Evolutionary conservation across 2,113 vertebrate species (phyloP).

Genomic region (Phaethon lepturus): DNA sequence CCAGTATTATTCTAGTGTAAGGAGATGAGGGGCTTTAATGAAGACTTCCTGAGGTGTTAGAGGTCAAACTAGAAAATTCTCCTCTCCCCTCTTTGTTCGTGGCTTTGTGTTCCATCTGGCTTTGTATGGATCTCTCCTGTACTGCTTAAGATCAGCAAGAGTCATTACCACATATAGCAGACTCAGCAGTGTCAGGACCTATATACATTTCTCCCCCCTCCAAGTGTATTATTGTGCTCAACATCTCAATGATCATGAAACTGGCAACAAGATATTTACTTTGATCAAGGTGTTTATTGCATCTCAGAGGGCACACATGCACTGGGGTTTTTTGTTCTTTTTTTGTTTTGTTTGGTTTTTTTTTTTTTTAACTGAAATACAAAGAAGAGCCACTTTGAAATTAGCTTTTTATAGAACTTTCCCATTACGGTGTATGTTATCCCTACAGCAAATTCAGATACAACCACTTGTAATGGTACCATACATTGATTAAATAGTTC

Average conservation of each 20-base stretch:
- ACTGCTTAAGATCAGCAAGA: neutral
- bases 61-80: neutral
- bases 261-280: slow-evolving; percentile 73
- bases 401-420: slow-evolving; percentile 79
- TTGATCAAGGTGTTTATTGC: slow-evolving; percentile 98
- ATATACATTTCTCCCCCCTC: neutral
- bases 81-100: neutral
- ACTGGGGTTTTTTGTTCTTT: slow-evolving; percentile 77
- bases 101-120: neutral
- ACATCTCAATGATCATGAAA: slow-evolving; percentile 31
- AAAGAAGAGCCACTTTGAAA: slow-evolving; percentile 91
- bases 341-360: neutral
- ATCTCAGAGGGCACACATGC: slow-evolving; percentile 98
- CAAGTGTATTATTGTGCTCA: neutral
- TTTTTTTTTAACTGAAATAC: slow-evolving; percentile 85
- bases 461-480: slow-evolving; percentile 90
- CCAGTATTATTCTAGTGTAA: neutral
- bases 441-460: slow-evolving; percentile 90
- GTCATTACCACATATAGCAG: neutral
- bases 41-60: neutral
- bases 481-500: slow-evolving; percentile 86
- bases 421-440: slow-evolving; percentile 81
- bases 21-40: neutral
- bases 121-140: neutral
- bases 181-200: neutral